These are phyloP conservation scores for Rotaria sp. DNA, from an alignment of 2,888 invertebrate species.

Conservation along the genomic window DNA sequence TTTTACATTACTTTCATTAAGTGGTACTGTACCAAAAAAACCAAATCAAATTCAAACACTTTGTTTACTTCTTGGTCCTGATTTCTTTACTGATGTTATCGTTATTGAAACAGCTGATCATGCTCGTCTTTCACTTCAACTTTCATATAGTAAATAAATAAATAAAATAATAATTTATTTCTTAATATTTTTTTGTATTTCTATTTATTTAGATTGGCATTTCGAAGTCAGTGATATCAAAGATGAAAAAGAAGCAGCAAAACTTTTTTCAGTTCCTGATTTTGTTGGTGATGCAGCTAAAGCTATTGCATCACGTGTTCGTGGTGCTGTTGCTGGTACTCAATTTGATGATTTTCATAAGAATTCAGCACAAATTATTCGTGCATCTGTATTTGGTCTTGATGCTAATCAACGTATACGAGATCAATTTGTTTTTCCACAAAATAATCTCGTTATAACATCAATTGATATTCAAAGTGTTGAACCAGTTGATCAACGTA, in stretches of 20 bases:
- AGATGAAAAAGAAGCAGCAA: conserved; percentile 50
- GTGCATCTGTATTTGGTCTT: conserved; percentile 57
- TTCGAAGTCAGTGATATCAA: conserved; percentile 51
- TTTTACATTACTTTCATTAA: conserved; percentile 58
- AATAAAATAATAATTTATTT: no score
- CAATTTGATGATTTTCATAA: conserved; percentile 60
- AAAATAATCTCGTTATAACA: conserved; percentile 56
- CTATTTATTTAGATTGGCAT: conserved; percentile 53
- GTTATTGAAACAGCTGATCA: conserved; percentile 59
- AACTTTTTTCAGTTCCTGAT: conserved; percentile 58
- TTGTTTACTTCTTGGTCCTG: conserved; percentile 58
- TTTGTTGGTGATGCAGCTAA: conserved; percentile 58
- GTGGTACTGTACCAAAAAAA: conserved; percentile 58
- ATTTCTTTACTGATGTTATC: conserved; percentile 59
- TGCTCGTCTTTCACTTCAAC: conserved; percentile 57
- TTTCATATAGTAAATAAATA: conserved; percentile 53
- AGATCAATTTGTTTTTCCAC: conserved; percentile 47
- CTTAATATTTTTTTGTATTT: no score
- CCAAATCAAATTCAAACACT: conserved; percentile 57
- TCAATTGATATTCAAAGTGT: conserved; percentile 59
- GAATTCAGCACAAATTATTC: conserved; percentile 58
- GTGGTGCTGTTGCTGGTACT: conserved; percentile 58
- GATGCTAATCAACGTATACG: conserved; percentile 55
- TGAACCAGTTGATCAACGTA: conserved; percentile 59
- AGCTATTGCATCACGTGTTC: conserved; percentile 57